Evolutionary conservation across 2,113 vertebrate species (phyloP).

Genomic region (Aptenodytes patagonicus): DNA sequence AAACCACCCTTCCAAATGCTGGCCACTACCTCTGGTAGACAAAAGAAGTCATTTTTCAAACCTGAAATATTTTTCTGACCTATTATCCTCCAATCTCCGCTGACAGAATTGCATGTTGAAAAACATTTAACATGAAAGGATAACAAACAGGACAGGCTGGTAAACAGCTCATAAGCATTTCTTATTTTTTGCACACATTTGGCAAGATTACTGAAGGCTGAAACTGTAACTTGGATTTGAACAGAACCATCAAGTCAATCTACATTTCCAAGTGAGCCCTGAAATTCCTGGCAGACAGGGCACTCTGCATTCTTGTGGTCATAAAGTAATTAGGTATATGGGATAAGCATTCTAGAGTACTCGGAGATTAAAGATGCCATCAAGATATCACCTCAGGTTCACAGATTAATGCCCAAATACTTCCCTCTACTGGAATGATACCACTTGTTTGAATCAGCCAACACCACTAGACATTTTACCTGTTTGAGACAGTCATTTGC

Average conservation of each 20-base stretch:
- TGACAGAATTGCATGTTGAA: background rate
- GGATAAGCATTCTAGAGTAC: background rate
- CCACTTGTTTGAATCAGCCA: background rate
- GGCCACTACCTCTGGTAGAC: background rate
- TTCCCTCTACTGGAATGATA: background rate
- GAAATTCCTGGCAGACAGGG: background rate
- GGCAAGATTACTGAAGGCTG: background rate
- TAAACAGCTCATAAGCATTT: background rate
- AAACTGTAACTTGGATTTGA: background rate
- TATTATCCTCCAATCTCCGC: background rate
- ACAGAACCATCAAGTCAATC: background rate
- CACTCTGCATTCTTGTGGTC: background rate
- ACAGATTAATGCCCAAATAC: background rate
- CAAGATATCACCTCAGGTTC: background rate
- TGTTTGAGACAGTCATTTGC: background rate
- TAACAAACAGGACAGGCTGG: background rate
- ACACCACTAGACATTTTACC: background rate
- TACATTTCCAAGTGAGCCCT: background rate
- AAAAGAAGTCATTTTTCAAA: background rate
- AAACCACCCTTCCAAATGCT: background rate
- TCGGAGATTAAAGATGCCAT: background rate
- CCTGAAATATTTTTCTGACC: background rate
- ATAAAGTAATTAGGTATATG: background rate
- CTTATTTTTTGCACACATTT: background rate
- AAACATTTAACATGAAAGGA: background rate